Evolutionary conservation across 2,797 vertebrate species (phyloP), one percentile per base, ranked within the genome.

Genomic region (Karalla daura): DNA sequence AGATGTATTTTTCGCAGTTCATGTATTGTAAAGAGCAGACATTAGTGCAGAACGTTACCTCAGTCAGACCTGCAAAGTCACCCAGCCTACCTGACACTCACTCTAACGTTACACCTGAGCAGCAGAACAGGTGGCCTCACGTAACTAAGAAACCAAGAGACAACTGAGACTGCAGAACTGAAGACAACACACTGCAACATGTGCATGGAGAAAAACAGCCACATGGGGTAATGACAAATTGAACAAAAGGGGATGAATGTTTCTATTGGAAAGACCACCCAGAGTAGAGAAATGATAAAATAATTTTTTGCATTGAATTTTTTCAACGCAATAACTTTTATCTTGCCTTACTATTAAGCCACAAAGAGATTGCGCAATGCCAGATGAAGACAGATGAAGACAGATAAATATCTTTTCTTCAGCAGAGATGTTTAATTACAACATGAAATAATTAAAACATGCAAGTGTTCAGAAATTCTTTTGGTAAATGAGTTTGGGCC

Each of bases 81-180:
- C 24, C 30, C 61, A 43, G 76, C 59, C 66, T 72, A 93, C 89
- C 87, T 87, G 91, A 86, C 80, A 90, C 83, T 86, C 64, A 49
- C 65, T 71, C 78, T 80, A 75, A 56, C 49, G 58, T 84, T 81
- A 86, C 89, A 89, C 84, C 85, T 89, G 85, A 79, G 81, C 41
- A 79, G 81, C 41, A 59, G 58, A 52, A 41, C 70, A 54, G 72
- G 67, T 70, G 76, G 49, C 63, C 76, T 61, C 39, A 5, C 41
- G 83, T 83, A 86, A 86, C 90, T 59, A 83, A 87, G 82, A 83
- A 64, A 89, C 86, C 60, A 70, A 63, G 45, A 52, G 81, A 84
- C 81, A 87, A 79, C 74, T 65, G 59, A 76, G 63, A 77, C 49
- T n/a, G 30, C 17, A 59, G 23, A 60, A 66, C 40, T 50, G 9